Conservation (phyloP, 2,888 invertebrate species). For the Crematogaster levior region DNA sequence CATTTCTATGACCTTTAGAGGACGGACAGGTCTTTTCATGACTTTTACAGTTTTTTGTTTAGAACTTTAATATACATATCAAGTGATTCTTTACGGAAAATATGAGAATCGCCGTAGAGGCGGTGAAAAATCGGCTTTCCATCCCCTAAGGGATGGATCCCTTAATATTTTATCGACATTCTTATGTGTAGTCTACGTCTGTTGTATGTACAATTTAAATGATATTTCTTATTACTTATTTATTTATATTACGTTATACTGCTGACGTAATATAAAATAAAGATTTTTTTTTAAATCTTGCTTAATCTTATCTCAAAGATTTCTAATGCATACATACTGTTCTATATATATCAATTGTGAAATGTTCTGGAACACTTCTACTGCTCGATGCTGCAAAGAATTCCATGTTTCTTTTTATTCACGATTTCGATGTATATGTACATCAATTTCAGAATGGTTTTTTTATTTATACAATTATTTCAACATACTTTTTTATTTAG, state of each 20-base stretch:
- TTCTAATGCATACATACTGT: neutral
- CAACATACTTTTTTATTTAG: conserved; percentile 5
- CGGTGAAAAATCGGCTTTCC: too few species aligned
- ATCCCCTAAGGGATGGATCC: too few species aligned
- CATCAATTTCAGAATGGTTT: neutral
- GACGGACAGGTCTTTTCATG: too few species aligned
- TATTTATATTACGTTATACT: neutral
- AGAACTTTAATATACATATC: too few species aligned
- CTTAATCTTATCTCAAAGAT: neutral
- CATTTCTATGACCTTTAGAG: neutral
- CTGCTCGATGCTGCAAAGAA: neutral
- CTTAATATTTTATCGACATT: conserved; percentile 4
- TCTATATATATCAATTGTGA: neutral
- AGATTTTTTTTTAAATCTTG: neutral
- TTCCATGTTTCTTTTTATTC: neutral
- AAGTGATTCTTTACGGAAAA: too few species aligned
- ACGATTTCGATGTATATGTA: neutral
- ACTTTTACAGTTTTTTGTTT: too few species aligned
- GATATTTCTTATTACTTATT: neutral
- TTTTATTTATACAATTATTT: conserved; percentile 12
- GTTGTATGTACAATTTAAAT: neutral
- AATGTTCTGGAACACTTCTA: neutral
- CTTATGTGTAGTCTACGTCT: neutral
- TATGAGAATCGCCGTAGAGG: too few species aligned
- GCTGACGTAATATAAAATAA: neutral